Conservation (phyloP, 2,113 vertebrate species). For the Aleadryas rufinucha region DNA sequence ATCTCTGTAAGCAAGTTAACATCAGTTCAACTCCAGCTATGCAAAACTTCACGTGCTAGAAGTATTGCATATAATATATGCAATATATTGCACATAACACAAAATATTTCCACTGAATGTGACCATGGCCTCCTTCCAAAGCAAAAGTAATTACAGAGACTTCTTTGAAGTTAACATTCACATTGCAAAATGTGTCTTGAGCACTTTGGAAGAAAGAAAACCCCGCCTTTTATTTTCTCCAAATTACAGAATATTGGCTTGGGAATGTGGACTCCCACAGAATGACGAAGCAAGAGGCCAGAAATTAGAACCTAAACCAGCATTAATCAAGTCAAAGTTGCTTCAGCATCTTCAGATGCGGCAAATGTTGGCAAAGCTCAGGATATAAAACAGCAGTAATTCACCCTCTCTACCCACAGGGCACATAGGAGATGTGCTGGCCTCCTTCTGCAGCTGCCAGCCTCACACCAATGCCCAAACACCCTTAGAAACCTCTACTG, state of each 20-base stretch:
- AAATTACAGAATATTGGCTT: background rate
- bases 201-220: background rate
- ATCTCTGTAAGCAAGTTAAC: constrained; percentile 18
- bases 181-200: background rate
- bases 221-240: background rate
- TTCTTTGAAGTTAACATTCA: background rate
- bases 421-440: background rate
- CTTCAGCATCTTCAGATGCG: background rate
- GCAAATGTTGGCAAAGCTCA: background rate
- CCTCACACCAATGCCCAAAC: background rate
- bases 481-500: background rate
- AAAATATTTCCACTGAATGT: background rate
- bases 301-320: background rate
- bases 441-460: background rate
- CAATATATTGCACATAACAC: no score
- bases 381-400: background rate
- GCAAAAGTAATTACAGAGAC: background rate
- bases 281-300: background rate
- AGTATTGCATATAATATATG: background rate
- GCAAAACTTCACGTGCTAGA: background rate
- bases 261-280: background rate
- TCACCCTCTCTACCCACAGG: background rate
- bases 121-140: background rate
- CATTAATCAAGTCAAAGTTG: background rate
- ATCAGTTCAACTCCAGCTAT: background rate